Percentiles rank a stretch among this genome's conserved stretches.
phyloP scores from a whole-genome alignment of 2,888 invertebrate species.

The Saturnia pavonia region DNA sequence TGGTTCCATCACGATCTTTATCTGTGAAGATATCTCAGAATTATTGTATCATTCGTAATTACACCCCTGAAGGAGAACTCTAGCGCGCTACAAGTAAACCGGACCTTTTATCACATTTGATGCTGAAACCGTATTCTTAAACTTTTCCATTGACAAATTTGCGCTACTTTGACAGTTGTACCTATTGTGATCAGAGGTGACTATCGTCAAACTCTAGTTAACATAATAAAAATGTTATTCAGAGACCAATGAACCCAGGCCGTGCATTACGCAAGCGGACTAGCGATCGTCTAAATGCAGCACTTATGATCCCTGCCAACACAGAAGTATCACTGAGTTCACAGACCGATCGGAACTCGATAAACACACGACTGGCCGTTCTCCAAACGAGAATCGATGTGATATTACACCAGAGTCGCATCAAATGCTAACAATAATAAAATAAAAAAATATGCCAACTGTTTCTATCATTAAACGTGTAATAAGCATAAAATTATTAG shows the following conservation, averaged over 20 bases:
- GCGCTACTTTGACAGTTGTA: background rate
- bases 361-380: conserved; percentile 46
- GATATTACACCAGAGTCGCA: background rate
- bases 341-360: conserved; percentile 49
- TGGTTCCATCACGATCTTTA: background rate
- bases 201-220: background rate
- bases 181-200: background rate
- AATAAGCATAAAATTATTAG: background rate
- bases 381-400: conserved; percentile 49
- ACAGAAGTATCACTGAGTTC: conserved; percentile 36
- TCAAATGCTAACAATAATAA: background rate
- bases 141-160: background rate
- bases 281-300: conserved; percentile 40
- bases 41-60: background rate
- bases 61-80: too few relatives aligned
- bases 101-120: background rate
- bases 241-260: conserved; percentile 43
- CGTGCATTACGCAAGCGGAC: conserved; percentile 35
- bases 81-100: too few relatives aligned
- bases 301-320: conserved; percentile 45
- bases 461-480: background rate
- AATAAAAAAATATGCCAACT: background rate
- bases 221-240: conserved; percentile 23
- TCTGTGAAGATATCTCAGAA: background rate
- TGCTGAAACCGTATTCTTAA: background rate